phyloP scores from a whole-genome alignment of 1,140 invertebrate genomes.

The Sycophaga agraensis region DNA sequence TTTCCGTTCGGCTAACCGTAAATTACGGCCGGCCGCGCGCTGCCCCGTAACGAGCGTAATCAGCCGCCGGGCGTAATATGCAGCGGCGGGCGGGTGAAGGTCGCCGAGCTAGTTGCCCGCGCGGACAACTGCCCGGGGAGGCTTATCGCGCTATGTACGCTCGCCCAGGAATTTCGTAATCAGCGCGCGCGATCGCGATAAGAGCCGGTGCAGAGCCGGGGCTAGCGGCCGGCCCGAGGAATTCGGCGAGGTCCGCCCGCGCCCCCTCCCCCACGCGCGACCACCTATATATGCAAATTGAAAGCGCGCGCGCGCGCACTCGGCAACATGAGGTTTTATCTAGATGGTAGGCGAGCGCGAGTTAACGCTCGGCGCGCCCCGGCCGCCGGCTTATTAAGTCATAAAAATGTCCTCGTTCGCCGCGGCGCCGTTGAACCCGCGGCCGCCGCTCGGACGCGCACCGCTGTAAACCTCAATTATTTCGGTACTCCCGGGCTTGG shows the following conservation, averaged over 20 bases:
- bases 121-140: too few species aligned
- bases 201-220: background rate
- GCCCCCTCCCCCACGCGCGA: background rate
- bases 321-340: background rate
- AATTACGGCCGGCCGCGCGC: slow-evolving; percentile 31
- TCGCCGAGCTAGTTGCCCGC: slow-evolving; percentile 40
- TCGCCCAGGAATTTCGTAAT: background rate
- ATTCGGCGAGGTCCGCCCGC: too few species aligned
- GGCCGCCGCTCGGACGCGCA: background rate
- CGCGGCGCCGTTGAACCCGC: background rate
- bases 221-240: background rate
- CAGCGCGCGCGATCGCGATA: background rate
- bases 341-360: slow-evolving; percentile 3
- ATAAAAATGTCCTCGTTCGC: slow-evolving; percentile 17
- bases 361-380: background rate
- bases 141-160: background rate
- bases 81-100: slow-evolving; percentile 38
- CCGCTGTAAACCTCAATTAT: slow-evolving; percentile 2
- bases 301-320: background rate
- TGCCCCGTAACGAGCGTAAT: slow-evolving; percentile 39
- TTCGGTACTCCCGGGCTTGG: background rate
- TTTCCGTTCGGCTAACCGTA: slow-evolving; percentile 43
- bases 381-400: slow-evolving; percentile 20
- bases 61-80: slow-evolving; percentile 35
- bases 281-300: background rate